These are phyloP conservation scores for Hemibagrus guttatus DNA, from an alignment of 2,797 vertebrate species.

Conservation along the genomic window DNA sequence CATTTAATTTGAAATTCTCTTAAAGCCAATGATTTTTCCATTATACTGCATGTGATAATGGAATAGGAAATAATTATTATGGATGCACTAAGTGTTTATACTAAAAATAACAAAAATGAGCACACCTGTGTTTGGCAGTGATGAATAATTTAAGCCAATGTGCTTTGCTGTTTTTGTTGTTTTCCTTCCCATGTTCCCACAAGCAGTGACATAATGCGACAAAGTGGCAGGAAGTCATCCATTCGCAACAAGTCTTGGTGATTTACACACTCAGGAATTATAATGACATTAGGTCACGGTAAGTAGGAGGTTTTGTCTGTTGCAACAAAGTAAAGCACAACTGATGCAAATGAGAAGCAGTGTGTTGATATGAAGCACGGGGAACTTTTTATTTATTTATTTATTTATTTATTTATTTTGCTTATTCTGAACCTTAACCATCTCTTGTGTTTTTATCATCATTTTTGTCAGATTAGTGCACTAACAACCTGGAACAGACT, in stretches of 20 bases:
- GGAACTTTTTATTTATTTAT: neutral
- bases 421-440: neutral
- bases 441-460: neutral
- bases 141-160: neutral
- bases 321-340: neutral
- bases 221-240: conserved; percentile 11
- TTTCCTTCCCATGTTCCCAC: neutral
- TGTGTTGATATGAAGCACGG: neutral
- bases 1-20: neutral
- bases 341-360: neutral
- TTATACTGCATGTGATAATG: neutral
- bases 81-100: too few relatives aligned
- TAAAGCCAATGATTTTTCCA: neutral
- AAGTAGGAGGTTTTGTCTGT: neutral
- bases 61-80: neutral
- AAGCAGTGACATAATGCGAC: neutral
- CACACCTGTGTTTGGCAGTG: neutral
- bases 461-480: neutral
- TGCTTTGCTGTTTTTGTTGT: neutral
- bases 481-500: neutral
- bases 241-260: neutral
- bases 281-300: neutral
- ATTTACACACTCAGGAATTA: neutral
- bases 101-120: neutral
- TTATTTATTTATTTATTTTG: too few relatives aligned